A percentile compares a stretch with the other conserved stretches of the same genome.
Evolutionary conservation across 2,797 vertebrate species (phyloP).

Genomic region (Margarornis squamiger): DNA sequence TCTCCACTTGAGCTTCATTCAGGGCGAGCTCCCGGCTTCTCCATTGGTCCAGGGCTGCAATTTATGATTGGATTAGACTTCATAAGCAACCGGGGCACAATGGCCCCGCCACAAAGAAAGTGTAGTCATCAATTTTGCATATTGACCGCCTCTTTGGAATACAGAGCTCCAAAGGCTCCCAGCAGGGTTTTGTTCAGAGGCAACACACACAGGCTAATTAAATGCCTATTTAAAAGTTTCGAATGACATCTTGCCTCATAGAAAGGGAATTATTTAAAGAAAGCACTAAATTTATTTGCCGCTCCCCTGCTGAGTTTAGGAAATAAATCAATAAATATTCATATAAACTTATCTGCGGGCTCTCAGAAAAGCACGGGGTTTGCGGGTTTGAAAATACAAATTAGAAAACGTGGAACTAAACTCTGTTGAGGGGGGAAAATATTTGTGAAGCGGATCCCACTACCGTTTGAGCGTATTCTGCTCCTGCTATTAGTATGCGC

Average conservation of each 20-base stretch:
- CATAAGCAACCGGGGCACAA: slow-evolving; percentile 89
- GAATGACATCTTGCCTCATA: slow-evolving; percentile 82
- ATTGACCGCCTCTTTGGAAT: slow-evolving; percentile 87
- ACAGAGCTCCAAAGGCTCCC: slow-evolving; percentile 74
- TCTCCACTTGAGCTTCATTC: slow-evolving; percentile 92
- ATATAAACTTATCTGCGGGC: slow-evolving; percentile 68
- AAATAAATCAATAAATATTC: slow-evolving; percentile 85
- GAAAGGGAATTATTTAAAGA: slow-evolving; percentile 82
- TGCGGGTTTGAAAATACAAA: slow-evolving; percentile 37
- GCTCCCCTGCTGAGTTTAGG: slow-evolving; percentile 76
- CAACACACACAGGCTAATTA: slow-evolving; percentile 85
- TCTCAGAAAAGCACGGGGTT: slow-evolving; percentile 34
- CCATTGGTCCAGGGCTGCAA: slow-evolving; percentile 90
- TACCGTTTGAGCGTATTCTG: neutral
- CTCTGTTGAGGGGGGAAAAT: neutral
- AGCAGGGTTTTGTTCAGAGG: slow-evolving; percentile 78
- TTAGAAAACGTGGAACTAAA: neutral
- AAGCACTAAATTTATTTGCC: slow-evolving; percentile 82
- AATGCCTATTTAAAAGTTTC: slow-evolving; percentile 88
- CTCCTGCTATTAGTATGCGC: neutral
- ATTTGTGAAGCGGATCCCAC: neutral
- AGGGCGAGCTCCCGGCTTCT: slow-evolving; percentile 76
- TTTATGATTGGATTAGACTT: slow-evolving; percentile 99
- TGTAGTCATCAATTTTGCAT: slow-evolving; percentile 88
- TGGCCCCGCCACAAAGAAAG: slow-evolving; percentile 84